Percentiles rank a stretch among this genome's conserved stretches.
Conservation (phyloP, 1,140 invertebrate genomes). For the Trachymyrmex septentrionalis region DNA sequence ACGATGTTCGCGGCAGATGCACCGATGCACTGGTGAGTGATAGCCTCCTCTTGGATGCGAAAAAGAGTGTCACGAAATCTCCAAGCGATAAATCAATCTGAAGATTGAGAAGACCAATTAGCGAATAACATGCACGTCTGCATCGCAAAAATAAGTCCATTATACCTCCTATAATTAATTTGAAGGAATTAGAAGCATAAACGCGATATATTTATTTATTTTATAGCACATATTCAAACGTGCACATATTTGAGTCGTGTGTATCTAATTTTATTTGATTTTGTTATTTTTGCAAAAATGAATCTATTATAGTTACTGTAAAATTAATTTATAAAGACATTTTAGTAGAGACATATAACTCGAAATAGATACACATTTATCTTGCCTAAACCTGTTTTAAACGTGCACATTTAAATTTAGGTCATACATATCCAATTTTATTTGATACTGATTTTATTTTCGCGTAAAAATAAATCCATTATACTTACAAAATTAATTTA, state of each 20-base stretch:
- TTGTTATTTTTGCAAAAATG: not conserved
- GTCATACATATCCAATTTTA: not conserved
- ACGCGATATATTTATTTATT: constrained; percentile 1
- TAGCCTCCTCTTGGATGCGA: constrained; percentile 49
- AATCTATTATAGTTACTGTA: no score
- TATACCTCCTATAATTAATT: not conserved
- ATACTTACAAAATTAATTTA: no score
- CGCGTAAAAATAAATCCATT: no score
- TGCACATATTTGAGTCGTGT: not conserved
- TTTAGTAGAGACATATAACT: no score
- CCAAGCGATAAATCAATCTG: constrained; percentile 60
- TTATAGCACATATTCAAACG: not conserved
- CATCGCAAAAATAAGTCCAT: not conserved
- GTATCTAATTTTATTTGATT: not conserved
- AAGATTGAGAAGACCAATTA: constrained; percentile 9
- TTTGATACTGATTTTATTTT: constrained; percentile 1
- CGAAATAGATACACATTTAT: not conserved
- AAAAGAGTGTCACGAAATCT: constrained; percentile 67
- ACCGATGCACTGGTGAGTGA: constrained; percentile 66
- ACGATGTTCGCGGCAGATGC: constrained; percentile 70
- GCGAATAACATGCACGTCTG: not conserved
- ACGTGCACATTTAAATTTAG: not conserved
- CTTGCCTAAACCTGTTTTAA: not conserved
- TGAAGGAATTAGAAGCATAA: not conserved
- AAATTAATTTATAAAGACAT: no score